Percentiles rank a stretch among this genome's conserved stretches.
Conservation (phyloP, 2,888 invertebrate genomes). For the Synanthedon vespiformis region DNA sequence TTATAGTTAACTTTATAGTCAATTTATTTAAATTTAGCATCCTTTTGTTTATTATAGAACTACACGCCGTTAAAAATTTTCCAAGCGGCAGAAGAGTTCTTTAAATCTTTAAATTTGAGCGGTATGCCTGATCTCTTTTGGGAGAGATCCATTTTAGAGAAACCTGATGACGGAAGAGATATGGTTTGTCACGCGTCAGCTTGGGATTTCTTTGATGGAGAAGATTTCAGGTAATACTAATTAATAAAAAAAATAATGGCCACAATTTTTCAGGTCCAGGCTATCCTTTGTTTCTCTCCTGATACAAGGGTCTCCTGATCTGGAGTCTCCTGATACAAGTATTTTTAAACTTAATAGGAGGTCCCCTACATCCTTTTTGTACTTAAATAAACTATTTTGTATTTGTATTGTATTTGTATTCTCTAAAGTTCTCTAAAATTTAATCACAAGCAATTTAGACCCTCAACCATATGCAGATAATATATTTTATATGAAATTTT, state of each 20-base stretch:
- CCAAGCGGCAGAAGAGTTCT: constrained; percentile 85
- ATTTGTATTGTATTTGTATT: no score
- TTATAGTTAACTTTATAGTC: not conserved
- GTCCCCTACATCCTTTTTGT: no score
- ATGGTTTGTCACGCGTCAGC: constrained; percentile 89
- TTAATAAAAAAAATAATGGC: no score
- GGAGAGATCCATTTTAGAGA: constrained; percentile 86
- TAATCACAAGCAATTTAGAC: no score
- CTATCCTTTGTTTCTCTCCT: not conserved
- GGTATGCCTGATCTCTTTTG: constrained; percentile 85
- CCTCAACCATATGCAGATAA: no score
- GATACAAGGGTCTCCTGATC: no score
- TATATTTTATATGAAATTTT: no score
- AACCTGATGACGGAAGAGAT: constrained; percentile 78
- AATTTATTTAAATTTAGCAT: not conserved
- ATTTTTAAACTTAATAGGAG: no score
- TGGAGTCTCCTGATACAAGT: no score
- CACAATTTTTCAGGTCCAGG: constrained; percentile 26
- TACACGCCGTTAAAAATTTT: constrained; percentile 85
- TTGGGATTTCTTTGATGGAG: constrained; percentile 85
- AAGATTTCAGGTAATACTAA: constrained; percentile 78
- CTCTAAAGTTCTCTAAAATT: no score
- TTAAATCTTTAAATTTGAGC: constrained; percentile 81
- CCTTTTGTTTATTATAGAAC: constrained; percentile 46
- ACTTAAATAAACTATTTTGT: no score